These are phyloP conservation scores for Cataglyphis rosenhaueri DNA, from an alignment of 2,888 invertebrate species.

Conservation along the genomic window DNA sequence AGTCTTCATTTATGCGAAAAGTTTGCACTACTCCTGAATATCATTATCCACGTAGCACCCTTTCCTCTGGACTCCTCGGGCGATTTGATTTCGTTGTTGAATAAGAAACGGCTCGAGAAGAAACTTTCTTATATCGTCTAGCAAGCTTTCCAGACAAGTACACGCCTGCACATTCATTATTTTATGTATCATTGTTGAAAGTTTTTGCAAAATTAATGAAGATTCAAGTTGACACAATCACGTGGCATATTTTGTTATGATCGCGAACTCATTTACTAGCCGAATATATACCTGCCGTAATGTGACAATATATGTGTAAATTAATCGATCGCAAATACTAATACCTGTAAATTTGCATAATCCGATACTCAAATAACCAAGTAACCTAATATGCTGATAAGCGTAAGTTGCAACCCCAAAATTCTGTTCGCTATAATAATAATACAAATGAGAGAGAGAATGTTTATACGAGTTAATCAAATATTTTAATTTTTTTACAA, in stretches of 20 bases:
- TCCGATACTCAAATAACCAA: constrained; percentile 52
- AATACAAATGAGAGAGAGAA: constrained; percentile 4
- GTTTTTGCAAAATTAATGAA: constrained; percentile 28
- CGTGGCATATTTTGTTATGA: constrained; percentile 15
- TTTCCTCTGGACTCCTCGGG: constrained; percentile 44
- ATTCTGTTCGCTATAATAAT: constrained; percentile 33
- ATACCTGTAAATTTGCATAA: constrained; percentile 54
- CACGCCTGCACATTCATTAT: not conserved
- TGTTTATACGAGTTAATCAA: constrained; percentile 19
- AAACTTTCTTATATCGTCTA: constrained; percentile 44
- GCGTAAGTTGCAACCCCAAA: constrained; percentile 45
- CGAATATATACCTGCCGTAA: constrained; percentile 26
- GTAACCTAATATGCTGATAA: constrained; percentile 56
- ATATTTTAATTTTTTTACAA: not conserved
- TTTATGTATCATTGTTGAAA: constrained; percentile 6
- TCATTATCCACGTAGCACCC: constrained; percentile 58
- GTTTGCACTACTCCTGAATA: constrained; percentile 63
- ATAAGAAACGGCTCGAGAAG: constrained; percentile 36
- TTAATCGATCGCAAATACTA: constrained; percentile 51
- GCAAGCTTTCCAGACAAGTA: constrained; percentile 17
- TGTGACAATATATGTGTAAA: constrained; percentile 56
- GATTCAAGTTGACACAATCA: constrained; percentile 16
- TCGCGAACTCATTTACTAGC: constrained; percentile 15
- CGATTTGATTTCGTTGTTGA: constrained; percentile 53
- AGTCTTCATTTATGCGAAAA: constrained; percentile 67